These are phyloP conservation scores for Okapia johnstoni DNA, from an alignment of 2,113 vertebrate genomes.

Conservation along the genomic window DNA sequence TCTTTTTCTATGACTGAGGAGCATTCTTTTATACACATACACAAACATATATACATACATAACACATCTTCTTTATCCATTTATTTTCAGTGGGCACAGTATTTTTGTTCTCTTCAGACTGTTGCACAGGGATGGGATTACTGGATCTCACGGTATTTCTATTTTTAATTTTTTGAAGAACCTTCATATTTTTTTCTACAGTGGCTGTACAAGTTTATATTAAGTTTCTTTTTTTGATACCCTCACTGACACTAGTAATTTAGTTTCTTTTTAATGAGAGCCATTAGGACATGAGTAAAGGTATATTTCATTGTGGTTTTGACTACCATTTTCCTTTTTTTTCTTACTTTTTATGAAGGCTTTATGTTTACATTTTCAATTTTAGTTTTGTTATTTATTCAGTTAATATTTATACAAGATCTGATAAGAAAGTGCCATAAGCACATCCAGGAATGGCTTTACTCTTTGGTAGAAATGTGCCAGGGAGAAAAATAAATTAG, in stretches of 20 bases:
- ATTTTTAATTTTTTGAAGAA: not conserved
- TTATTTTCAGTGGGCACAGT: accelerated
- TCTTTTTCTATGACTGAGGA: not conserved
- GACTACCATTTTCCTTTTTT: not conserved
- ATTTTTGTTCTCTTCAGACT: not conserved
- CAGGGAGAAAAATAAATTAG: not conserved
- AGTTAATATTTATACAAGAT: not conserved
- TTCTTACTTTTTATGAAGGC: slow-evolving; percentile 31
- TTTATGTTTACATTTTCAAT: not conserved
- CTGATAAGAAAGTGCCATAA: slow-evolving; percentile 8
- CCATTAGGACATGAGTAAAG: not conserved
- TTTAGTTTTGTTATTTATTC: not conserved
- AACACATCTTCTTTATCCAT: not conserved
- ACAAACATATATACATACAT: not conserved
- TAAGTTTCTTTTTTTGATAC: not conserved
- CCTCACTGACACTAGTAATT: not conserved
- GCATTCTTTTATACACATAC: not conserved
- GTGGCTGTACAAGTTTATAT: not conserved
- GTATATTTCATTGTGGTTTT: not conserved
- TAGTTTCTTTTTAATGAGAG: not conserved
- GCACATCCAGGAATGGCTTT: not conserved
- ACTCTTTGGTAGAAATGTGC: slow-evolving; percentile 26
- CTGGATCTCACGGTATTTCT: not conserved
- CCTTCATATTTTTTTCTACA: not conserved
- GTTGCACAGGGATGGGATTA: not conserved